These are phyloP conservation scores for Menura novaehollandiae DNA, from an alignment of 2,113 vertebrate genomes.

Conservation along the genomic window DNA sequence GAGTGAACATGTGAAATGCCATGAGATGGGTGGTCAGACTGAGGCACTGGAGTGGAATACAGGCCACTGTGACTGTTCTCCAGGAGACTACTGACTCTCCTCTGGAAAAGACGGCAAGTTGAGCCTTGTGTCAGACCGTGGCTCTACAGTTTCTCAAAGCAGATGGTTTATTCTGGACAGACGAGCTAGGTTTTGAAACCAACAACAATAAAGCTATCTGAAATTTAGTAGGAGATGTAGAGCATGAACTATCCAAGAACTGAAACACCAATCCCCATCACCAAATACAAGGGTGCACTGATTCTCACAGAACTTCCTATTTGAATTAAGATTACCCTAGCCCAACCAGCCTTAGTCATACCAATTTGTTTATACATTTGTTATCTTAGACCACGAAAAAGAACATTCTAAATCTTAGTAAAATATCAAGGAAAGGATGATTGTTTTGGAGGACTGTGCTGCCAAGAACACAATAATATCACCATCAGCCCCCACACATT, in stretches of 20 bases:
- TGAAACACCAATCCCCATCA: not conserved
- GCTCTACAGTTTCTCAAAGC: not conserved
- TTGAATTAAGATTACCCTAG: not conserved
- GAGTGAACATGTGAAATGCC: not conserved
- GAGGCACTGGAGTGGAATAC: not conserved
- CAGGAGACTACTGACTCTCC: not conserved
- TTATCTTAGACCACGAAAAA: not conserved
- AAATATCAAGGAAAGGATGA: not conserved
- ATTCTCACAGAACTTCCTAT: not conserved
- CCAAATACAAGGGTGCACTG: accelerated
- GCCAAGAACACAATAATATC: slow-evolving; percentile 36
- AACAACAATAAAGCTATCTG: not conserved
- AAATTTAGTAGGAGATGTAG: not conserved
- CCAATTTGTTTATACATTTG: not conserved
- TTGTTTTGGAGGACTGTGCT: not conserved
- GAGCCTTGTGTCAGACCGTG: not conserved
- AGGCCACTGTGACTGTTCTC: not conserved
- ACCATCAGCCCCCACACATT: not conserved
- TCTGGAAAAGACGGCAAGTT: not conserved
- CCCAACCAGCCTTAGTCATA: not conserved
- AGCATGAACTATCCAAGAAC: not conserved
- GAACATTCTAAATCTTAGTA: slow-evolving; percentile 6
- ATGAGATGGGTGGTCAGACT: not conserved
- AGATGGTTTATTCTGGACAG: not conserved
- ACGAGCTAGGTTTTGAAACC: not conserved